Conservation (phyloP, 2,113 vertebrate genomes). For the Falco punctatus region DNA sequence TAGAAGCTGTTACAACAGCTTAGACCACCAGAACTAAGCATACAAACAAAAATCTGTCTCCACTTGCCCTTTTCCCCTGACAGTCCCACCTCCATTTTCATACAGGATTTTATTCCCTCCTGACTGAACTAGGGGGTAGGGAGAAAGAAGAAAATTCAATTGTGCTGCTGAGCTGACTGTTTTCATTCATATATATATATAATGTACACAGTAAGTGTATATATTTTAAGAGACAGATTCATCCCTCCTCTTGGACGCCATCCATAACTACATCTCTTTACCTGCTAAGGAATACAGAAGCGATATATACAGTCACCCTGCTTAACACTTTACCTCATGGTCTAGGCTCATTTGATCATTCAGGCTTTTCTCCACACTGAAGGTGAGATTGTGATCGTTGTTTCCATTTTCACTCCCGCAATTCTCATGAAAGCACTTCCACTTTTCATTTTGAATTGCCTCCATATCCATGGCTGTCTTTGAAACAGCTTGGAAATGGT, state of each 20-base stretch:
- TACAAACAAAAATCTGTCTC: neutral
- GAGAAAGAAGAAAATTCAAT: neutral
- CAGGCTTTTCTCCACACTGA: neutral
- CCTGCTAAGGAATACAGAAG: neutral
- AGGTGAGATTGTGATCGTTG: neutral
- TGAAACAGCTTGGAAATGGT: neutral
- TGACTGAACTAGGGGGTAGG: neutral
- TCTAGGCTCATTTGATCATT: neutral
- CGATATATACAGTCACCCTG: neutral
- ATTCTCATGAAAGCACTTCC: neutral
- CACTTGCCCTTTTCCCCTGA: neutral
- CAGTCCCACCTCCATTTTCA: neutral
- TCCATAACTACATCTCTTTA: neutral
- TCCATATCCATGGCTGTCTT: neutral
- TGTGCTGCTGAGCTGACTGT: neutral
- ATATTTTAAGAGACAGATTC: neutral
- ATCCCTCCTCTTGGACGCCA: neutral
- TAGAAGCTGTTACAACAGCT: neutral
- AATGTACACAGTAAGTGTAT: neutral
- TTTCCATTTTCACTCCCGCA: neutral
- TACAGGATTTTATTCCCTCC: neutral
- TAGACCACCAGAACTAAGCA: neutral
- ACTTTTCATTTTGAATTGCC: neutral
- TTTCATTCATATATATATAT: neutral
- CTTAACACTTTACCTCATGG: slow-evolving; percentile 57